phyloP scores from a whole-genome alignment of 2,888 invertebrate species.

The Cantharis lateralis region DNA sequence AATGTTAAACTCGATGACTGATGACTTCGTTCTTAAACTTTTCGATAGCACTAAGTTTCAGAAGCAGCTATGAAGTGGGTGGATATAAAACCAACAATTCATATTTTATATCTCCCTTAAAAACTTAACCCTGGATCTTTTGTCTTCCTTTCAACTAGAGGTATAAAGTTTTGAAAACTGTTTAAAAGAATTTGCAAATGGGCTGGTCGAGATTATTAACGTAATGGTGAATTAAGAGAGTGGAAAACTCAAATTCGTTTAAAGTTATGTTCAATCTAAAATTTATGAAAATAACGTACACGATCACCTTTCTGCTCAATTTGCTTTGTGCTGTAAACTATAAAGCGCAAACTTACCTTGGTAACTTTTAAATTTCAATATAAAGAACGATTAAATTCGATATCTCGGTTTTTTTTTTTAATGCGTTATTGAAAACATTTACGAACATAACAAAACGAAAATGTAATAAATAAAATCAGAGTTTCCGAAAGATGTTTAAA shows the following conservation, averaged over 20 bases:
- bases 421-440: not conserved
- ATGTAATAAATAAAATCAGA: slow-evolving; percentile 9
- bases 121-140: slow-evolving; percentile 29
- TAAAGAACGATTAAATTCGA: not conserved
- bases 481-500: slow-evolving; percentile 23
- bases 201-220: slow-evolving; percentile 10
- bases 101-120: slow-evolving; percentile 38
- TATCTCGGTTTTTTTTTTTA: not conserved
- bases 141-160: slow-evolving; percentile 36
- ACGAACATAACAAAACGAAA: not conserved
- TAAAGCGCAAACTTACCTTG: not conserved
- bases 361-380: not conserved
- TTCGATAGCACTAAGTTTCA: slow-evolving; percentile 14
- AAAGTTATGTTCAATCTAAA: slow-evolving; percentile 5
- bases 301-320: not conserved
- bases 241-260: slow-evolving; percentile 18
- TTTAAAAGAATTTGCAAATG: slow-evolving; percentile 35
- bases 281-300: slow-evolving; percentile 1
- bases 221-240: slow-evolving; percentile 23
- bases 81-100: slow-evolving; percentile 38
- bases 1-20: slow-evolving; percentile 13
- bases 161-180: slow-evolving; percentile 42
- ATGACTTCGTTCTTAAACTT: slow-evolving; percentile 21
- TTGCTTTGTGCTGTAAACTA: not conserved
- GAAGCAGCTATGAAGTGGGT: slow-evolving; percentile 38